A percentile compares a stretch with the other conserved stretches of the same genome.
phyloP scores from a whole-genome alignment of 64 coral and sea anemone genomes.

The Platygyra sinensis region DNA sequence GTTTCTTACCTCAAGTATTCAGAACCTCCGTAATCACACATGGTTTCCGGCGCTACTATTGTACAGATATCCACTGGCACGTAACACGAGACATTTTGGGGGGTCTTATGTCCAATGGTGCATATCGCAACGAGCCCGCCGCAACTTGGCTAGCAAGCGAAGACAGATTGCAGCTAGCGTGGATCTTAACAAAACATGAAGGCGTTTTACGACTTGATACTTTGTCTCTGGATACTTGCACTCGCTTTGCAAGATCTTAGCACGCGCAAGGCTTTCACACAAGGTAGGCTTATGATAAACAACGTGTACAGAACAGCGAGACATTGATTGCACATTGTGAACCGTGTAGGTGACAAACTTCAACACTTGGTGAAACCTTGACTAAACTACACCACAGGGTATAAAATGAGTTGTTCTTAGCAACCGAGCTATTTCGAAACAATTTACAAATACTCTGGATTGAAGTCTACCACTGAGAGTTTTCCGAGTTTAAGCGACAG shows the following conservation, averaged over 20 bases:
- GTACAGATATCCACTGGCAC: background rate
- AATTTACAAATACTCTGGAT: background rate
- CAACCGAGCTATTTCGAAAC: background rate
- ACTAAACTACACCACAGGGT: too few relatives aligned
- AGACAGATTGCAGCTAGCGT: background rate
- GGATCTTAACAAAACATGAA: background rate
- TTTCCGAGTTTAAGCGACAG: too few relatives aligned
- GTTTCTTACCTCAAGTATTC: background rate
- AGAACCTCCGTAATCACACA: background rate
- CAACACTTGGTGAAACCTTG: too few relatives aligned
- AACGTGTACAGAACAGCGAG: background rate
- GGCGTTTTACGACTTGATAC: background rate
- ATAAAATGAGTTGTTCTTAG: too few relatives aligned
- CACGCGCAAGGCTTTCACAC: background rate
- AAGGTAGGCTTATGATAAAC: constrained; percentile 1
- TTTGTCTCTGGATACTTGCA: background rate
- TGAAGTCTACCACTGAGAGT: background rate
- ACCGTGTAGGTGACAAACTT: too few relatives aligned
- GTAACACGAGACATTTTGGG: constrained; percentile 18
- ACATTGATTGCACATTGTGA: background rate
- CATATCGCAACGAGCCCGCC: background rate
- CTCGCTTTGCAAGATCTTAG: background rate
- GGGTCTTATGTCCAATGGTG: constrained; percentile 12
- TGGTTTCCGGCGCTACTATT: constrained; percentile 17
- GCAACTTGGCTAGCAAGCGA: background rate